Evolutionary conservation across 2,797 vertebrate genomes (phyloP), one percentile per base, ranked within the genome.

Genomic region (Takifugu ocellatus): DNA sequence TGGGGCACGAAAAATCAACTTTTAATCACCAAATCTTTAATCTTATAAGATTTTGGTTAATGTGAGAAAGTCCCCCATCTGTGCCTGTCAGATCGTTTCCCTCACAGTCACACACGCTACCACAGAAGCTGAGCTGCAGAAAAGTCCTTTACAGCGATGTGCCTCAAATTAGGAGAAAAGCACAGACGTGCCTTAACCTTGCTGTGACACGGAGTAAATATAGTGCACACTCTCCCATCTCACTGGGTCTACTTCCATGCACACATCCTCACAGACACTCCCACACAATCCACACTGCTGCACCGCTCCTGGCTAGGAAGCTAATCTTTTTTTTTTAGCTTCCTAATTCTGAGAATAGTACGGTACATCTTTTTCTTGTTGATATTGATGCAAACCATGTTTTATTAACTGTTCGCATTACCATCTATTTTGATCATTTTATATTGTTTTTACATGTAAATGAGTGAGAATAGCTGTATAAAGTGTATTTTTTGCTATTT

Each of bases 201-300:
- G 36, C 16, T 16, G 11, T 45, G 29, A n/a, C 12, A 47, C 3
- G n/a, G 63, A 54, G 39, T 27, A 54, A 47, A 58, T 62, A 50
- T 45, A 46, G 45, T 43, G 36, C n/a, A 60, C 0, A 44, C 44
- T 42, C 29, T 44, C 15, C 21, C 36, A 43, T 64, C 49, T 73
- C 49, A 47, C 43, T 25, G 45, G 17, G 54, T 48, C 36, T 16
- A 11, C 27, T 55, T 39, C 24, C 49, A 29, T 66, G 42, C 55
- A 56, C 39, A 26, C 24, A 49, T 55, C 54, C 54, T 66, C 11
- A 21, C 50, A 61, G 29, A 59, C 46, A 58, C 42, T 9, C 61
- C 58, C 49, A 66, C 11, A 29, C 42, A 15, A 4, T 60, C 51
- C 43, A 56, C 42, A 54, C 45, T 55, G 51, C 8, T 49, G 51